Percentiles rank a stretch among this genome's conserved stretches.
Evolutionary conservation across 2,797 vertebrate species (phyloP).

Genomic region (Hoplostethus mediterraneus): DNA sequence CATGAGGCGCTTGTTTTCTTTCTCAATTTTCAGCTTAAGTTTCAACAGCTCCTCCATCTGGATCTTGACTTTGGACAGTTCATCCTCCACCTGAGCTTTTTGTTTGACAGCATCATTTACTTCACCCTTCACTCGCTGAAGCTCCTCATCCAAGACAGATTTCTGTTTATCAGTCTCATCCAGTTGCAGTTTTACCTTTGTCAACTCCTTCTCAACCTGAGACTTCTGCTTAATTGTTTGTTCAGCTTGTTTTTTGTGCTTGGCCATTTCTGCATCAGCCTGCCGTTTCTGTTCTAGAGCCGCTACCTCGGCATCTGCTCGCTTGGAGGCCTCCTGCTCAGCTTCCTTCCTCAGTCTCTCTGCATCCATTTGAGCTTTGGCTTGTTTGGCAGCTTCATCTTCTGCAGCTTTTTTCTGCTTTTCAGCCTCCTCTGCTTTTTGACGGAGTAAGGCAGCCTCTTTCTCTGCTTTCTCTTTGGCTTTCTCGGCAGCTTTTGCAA

Average conservation of each 20-base stretch:
- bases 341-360: conserved; percentile 93
- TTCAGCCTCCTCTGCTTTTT: conserved; percentile 93
- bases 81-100: conserved; percentile 92
- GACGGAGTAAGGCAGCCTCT: conserved; percentile 87
- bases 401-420: conserved; percentile 90
- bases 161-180: conserved; percentile 96
- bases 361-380: conserved; percentile 87
- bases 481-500: conserved; percentile 89
- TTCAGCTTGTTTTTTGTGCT: conserved; percentile 93
- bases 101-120: conserved; percentile 90
- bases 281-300: conserved; percentile 92
- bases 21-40: conserved; percentile 91
- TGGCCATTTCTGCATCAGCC: conserved; percentile 93
- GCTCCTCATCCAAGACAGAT: conserved; percentile 90
- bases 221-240: conserved; percentile 93
- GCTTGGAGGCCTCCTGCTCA: conserved; percentile 87
- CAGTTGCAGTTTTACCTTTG: conserved; percentile 88
- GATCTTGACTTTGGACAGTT: conserved; percentile 90
- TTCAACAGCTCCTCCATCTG: conserved; percentile 95
- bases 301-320: conserved; percentile 89
- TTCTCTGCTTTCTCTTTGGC: conserved; percentile 90
- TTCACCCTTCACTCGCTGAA: conserved; percentile 93
- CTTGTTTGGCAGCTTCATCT: conserved; percentile 88
- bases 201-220: conserved; percentile 92
- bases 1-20: conserved; percentile 90